These are phyloP conservation scores for Rostratula benghalensis DNA, from an alignment of 2,113 vertebrate species.

Conservation along the genomic window DNA sequence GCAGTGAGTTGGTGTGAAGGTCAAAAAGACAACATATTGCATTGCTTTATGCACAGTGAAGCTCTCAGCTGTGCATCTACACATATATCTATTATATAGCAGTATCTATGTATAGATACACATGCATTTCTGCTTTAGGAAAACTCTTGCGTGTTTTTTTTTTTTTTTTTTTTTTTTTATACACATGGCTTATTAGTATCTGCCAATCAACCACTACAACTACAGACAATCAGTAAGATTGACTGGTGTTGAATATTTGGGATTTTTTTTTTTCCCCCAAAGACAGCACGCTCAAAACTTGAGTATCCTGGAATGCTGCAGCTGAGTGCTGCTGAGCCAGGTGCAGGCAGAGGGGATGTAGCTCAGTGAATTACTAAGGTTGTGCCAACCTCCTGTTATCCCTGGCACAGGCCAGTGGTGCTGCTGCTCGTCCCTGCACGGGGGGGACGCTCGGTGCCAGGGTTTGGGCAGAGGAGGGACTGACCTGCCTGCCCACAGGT, in stretches of 20 bases:
- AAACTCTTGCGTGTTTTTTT: background rate
- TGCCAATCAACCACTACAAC: background rate
- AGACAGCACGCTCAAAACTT: background rate
- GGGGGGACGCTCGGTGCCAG: background rate
- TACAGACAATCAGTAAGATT: background rate
- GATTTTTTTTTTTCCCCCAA: background rate
- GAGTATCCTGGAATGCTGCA: fast-evolving
- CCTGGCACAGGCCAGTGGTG: fast-evolving
- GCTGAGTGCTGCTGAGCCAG: background rate
- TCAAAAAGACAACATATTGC: background rate
- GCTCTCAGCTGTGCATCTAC: background rate
- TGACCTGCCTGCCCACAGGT: fast-evolving
- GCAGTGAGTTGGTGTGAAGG: background rate
- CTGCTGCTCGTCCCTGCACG: fast-evolving
- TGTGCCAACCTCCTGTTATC: background rate
- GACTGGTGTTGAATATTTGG: background rate
- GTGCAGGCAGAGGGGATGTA: background rate
- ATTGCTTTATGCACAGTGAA: background rate
- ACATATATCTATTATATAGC: fast-evolving
- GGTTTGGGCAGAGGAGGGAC: background rate
- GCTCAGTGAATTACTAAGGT: fast-evolving
- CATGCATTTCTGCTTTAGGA: background rate
- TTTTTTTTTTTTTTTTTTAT: background rate
- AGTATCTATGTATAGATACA: no score
- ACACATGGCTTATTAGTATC: background rate